Base-by-base conservation (phyloP, 2,888 invertebrate genomes). In the Clostera curtula region DNA sequence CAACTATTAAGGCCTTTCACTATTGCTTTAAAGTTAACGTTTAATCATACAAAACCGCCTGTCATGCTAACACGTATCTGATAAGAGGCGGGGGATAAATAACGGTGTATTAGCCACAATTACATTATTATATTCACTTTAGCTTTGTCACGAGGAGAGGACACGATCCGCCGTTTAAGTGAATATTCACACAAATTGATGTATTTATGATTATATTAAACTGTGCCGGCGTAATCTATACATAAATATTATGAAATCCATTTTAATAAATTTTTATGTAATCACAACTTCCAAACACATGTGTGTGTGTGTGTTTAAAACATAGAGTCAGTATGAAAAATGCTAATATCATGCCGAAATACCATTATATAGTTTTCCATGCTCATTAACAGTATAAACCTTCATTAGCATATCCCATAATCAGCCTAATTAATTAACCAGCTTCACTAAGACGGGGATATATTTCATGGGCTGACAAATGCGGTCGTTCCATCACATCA, bases 401-500 rank as follows among this genome's bases (percentile, higher is more conserved):
- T 62, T 75, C 73, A 74, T 79, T 76, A 75, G 56, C 68, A 73
- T 77, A 66, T 59, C 46, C 43, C 61, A 46, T 51, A 64, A 58
- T 57, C 58, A 54, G 54, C 60, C 67, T 74, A 77, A 82, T 80
- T 82, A 80, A 82, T 83, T 72, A 71, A 59, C 58, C 63, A 52
- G 50, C 66, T 67, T 67, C 63, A 53, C 56, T 58, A 63, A 56
- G 63, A 62, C 70, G 52, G 58, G 58, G 67, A 65, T 67, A 80
- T 77, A 77, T 73, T 70, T 79, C 68, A 79, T 66, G 54, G 54
- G 53, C 74, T 82, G 82, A 83, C 82, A 83, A 83, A 83, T 83
- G 83, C 65, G 69, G 62, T 64, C 80, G 65, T 62, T 83, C 83
- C 80, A 79, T 82, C 82, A 82, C 69, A 68, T 58, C 72, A 59